Base-by-base conservation (phyloP, 2,113 vertebrate species). In the Dasyprocta punctata region DNA sequence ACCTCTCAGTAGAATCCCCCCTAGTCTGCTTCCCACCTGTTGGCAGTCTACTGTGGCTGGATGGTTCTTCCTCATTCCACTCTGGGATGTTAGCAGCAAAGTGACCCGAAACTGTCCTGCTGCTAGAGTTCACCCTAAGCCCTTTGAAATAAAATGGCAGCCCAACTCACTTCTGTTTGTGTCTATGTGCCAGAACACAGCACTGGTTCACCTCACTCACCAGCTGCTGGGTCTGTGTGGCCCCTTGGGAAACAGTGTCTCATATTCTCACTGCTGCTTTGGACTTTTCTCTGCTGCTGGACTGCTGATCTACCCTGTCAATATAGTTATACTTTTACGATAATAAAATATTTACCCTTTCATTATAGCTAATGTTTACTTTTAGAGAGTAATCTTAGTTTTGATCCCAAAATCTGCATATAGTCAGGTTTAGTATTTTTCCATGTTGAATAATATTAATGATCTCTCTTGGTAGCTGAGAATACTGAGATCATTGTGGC, bases 381-480 rank as follows among this genome's bases (percentile, higher is more conserved):
- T 90, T 86, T 83, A 89, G 93, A 56, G 52, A 88, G 6, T 20
- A 78, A 84, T 88, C n/a, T 61, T 85, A 75, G 49, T 71, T 94
- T 84, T 89, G 33, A 47, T 47, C 54, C 28, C 52, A 19, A 52
- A 85, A 81, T 75, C 60, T 85, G 13, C 28, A 36, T 52, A 19
- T 65, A 41, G 67, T 28, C 22, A 16, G 36, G 49, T 14, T 96
- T 88, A 81, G 36, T 60, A 63, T 47, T 77, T 77, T 89, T 73
- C 84, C 56, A 24, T 41, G 85, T 10, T 89, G 56, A 89, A 56
- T 17, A 86, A 41, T 44, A 44, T 33, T 84, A 81, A 77, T 77
- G 16, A 67, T 92, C 28, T 89, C 14, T 65, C 30, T 89, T 89
- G 8, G 12, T 77, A 86, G 24, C 36, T 77, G 24, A 81, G 69